A percentile compares a stretch with the other conserved stretches of the same genome.
Conservation (phyloP, 1,140 invertebrate genomes). For the Tetragonula clypearis region DNA sequence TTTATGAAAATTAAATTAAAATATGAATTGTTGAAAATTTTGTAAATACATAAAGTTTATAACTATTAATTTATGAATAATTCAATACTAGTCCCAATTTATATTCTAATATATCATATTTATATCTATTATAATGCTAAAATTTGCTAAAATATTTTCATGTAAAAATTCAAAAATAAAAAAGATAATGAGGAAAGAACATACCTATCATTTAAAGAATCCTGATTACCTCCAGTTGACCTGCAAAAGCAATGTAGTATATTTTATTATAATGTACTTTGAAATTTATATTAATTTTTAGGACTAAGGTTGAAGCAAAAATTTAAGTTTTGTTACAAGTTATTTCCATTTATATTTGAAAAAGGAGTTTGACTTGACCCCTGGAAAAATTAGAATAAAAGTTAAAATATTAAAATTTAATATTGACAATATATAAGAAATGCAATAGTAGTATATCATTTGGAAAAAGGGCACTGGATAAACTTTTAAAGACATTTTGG, state of each 20-base stretch:
- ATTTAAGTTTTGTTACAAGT: slow-evolving; percentile 56
- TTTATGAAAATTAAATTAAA: neutral
- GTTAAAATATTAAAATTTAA: slow-evolving; percentile 73
- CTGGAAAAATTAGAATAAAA: slow-evolving; percentile 78
- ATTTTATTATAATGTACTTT: slow-evolving; percentile 66
- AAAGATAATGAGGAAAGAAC: slow-evolving; percentile 68
- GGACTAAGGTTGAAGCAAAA: slow-evolving; percentile 57
- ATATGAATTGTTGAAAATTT: neutral
- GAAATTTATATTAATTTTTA: slow-evolving; percentile 50
- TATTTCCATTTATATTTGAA: slow-evolving; percentile 52
- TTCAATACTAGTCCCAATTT: neutral
- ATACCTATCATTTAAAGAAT: slow-evolving; percentile 80
- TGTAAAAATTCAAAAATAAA: slow-evolving; percentile 51
- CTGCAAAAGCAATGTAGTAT: slow-evolving; percentile 78
- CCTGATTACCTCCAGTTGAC: slow-evolving; percentile 75
- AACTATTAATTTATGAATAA: neutral
- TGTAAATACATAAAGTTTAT: neutral
- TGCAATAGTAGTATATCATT: slow-evolving; percentile 61
- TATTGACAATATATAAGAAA: slow-evolving; percentile 64
- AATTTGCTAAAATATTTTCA: slow-evolving; percentile 8
- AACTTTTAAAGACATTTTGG: slow-evolving; percentile 57
- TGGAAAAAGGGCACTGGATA: slow-evolving; percentile 69
- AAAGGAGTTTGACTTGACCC: slow-evolving; percentile 75
- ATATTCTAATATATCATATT: neutral
- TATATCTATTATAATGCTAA: slow-evolving; percentile 18